Percentiles rank a stretch among this genome's conserved stretches.
Conservation (phyloP, 1,140 invertebrate species). For the Portunus trituberculatus region DNA sequence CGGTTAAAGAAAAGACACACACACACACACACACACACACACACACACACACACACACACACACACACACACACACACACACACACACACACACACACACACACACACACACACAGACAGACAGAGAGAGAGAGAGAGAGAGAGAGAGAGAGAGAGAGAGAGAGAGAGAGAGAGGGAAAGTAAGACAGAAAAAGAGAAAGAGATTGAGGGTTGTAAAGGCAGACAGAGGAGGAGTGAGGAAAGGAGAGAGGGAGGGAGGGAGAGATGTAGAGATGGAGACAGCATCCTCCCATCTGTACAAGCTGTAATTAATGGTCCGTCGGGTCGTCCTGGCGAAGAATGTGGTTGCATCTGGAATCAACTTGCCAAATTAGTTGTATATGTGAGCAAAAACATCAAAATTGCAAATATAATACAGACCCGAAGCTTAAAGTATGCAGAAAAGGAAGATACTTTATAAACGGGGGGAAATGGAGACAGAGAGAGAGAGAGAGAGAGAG, state of each 20-base stretch:
- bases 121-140: background rate
- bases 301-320: conserved; percentile 7
- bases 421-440: background rate
- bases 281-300: background rate
- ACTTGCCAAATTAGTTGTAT: conserved; percentile 14
- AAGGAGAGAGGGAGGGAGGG: background rate
- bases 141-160: background rate
- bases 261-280: background rate
- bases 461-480: too few relatives aligned
- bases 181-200: background rate
- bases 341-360: background rate
- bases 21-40: background rate
- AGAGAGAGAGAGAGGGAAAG: background rate
- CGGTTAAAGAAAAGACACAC: too few relatives aligned
- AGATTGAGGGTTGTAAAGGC: background rate
- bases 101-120: conserved; percentile 28
- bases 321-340: background rate
- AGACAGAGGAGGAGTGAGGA: background rate
- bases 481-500: too few relatives aligned
- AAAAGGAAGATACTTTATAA: background rate
- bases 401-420: background rate
- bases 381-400: background rate
- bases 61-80: conserved; percentile 44
- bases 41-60: conserved; percentile 13
- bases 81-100: conserved; percentile 46